phyloP scores from a whole-genome alignment of 2,797 vertebrate genomes.

The Enteromius fasciolatus region DNA sequence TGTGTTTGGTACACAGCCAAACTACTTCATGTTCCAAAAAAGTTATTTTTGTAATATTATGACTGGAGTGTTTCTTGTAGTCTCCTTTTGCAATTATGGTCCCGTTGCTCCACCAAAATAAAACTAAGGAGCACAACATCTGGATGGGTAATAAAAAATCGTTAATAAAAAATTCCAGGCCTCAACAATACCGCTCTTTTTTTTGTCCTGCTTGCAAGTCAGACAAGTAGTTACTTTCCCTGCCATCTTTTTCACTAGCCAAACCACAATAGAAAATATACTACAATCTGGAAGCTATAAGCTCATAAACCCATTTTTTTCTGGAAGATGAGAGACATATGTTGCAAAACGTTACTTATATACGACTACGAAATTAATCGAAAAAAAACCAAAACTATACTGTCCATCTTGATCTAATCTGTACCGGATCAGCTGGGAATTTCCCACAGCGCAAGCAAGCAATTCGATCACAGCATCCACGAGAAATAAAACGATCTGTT shows the following conservation, averaged over 20 bases:
- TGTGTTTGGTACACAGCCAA: neutral
- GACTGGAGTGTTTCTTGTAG: neutral
- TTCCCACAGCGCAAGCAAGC: conserved; percentile 56
- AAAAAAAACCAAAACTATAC: neutral
- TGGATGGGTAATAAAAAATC: neutral
- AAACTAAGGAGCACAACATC: neutral
- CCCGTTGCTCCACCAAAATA: neutral
- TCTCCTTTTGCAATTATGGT: neutral
- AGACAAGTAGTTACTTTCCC: neutral
- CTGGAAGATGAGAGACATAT: neutral
- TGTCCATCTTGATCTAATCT: conserved; percentile 43
- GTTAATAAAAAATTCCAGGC: neutral
- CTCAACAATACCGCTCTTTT: neutral
- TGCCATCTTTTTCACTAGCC: neutral
- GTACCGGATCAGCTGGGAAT: conserved; percentile 51
- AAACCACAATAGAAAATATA: neutral
- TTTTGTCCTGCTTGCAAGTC: neutral
- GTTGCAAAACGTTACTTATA: no score
- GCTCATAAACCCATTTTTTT: neutral
- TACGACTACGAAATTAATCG: neutral
- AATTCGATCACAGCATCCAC: conserved; percentile 57
- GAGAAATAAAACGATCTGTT: conserved; percentile 57
- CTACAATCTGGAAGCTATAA: neutral
- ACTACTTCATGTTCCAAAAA: neutral
- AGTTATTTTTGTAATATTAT: neutral